Evolutionary conservation across 2,113 vertebrate species (phyloP), one percentile per base, ranked within the genome.

Genomic region (Petrocephalus zakoni): DNA sequence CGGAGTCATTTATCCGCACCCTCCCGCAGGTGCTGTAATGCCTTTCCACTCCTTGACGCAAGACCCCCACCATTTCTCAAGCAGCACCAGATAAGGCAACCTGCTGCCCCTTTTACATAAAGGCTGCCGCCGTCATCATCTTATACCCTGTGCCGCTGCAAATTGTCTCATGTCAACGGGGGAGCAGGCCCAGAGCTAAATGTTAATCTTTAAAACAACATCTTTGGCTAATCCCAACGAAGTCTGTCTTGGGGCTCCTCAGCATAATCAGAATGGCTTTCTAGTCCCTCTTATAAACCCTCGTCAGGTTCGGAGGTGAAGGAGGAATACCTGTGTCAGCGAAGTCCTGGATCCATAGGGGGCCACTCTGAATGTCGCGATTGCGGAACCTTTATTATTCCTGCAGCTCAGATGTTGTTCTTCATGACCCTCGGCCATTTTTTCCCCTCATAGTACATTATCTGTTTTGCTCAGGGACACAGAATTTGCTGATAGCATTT

Each of bases 121-220:
- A 13, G 75, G 86, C 68, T 68, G 29, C 68, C 52, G 53, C 89
- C 86, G 64, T 51, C 89, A 83, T 87, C 86, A 55, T 56, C 85
- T 83, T 55, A 17, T 37, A 87, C 78, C 88, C 49, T 61, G 37
- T 25, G 29, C 49, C 22, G 34, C 85, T 19, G 46, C 85, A 89
- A 87, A 87, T 47, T 82, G 89, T 81, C 85, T 89, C 61, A 3
- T 87, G 85, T 89, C 37, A 53, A 86, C 72, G 34, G 55, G 89
- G 75, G 85, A 83, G 53, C 17, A 34, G 17, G 46, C 13, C 37
- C 75, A 5, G 21, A 84, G 87, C 86, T 53, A 88, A 90, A 90
- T 88, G 81, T 15, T 88, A 88, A 88, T 90, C 89, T 90, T 88
- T 88, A 83, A 72, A 53, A 85, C 78, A 87, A 52, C 86, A 90